phyloP scores from a whole-genome alignment of 1,140 invertebrate genomes.

The Acromyrmex charruanus region DNA sequence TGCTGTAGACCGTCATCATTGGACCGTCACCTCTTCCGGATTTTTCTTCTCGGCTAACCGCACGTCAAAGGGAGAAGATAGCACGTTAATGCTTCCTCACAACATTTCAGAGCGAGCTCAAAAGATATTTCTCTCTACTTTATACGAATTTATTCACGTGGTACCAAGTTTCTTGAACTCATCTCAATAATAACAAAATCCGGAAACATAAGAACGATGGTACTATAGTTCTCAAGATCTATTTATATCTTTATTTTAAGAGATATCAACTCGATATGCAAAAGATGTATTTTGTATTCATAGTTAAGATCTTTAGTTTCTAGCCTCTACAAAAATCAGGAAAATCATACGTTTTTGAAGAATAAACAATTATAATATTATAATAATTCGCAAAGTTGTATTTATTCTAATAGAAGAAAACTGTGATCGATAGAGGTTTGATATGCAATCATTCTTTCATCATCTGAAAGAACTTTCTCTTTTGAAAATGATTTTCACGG shows the following conservation, averaged over 20 bases:
- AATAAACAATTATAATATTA: neutral
- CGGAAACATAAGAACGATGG: neutral
- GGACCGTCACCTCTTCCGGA: slow-evolving; percentile 17
- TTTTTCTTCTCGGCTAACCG: slow-evolving; percentile 66
- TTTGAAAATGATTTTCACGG: neutral
- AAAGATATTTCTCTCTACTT: slow-evolving; percentile 7
- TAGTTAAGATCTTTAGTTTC: neutral
- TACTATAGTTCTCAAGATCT: neutral
- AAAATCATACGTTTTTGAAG: neutral
- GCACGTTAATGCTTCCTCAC: neutral
- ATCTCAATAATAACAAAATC: slow-evolving; percentile 22
- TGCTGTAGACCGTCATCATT: slow-evolving; percentile 44
- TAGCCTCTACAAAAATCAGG: neutral
- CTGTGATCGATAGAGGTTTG: neutral
- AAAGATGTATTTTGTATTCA: neutral
- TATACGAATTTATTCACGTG: neutral
- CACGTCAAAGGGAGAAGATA: slow-evolving; percentile 45
- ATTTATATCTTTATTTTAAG: slow-evolving; percentile 19
- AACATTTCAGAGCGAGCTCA: slow-evolving; percentile 16
- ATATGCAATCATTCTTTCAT: neutral
- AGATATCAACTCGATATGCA: neutral
- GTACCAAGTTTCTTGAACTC: slow-evolving; percentile 10
- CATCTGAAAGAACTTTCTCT: neutral
- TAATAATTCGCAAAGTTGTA: neutral
- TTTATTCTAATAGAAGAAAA: neutral